Percentiles rank a stretch among this genome's conserved stretches.
Conservation (phyloP, 1,140 invertebrate species). For the Brachionus paranguensis region DNA sequence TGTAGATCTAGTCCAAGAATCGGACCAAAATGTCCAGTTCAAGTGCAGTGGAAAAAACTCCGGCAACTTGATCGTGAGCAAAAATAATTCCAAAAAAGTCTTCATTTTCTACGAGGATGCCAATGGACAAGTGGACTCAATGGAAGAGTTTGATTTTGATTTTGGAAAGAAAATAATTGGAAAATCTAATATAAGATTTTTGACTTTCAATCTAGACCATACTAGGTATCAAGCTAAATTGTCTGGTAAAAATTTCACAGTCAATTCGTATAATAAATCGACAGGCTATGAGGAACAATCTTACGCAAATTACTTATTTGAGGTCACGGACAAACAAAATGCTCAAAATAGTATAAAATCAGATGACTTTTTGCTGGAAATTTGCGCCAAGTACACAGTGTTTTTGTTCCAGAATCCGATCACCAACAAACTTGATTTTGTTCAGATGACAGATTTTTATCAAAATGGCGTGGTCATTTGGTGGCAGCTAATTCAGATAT, state of each 20-base stretch:
- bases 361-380: constrained; percentile 18
- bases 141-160: background rate
- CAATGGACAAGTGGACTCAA: background rate
- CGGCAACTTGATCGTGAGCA: background rate
- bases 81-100: background rate
- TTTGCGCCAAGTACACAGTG: background rate
- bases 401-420: background rate
- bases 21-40: background rate
- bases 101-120: background rate
- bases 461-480: constrained; percentile 64
- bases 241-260: background rate
- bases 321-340: background rate
- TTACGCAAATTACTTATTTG: background rate
- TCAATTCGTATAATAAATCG: background rate
- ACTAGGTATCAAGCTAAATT: background rate
- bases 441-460: constrained; percentile 21
- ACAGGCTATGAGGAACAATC: background rate
- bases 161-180: background rate
- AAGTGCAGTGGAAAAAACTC: background rate
- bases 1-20: background rate
- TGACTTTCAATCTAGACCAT: background rate
- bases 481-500: constrained; percentile 77
- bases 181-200: background rate
- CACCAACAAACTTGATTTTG: background rate
- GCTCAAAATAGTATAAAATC: background rate